Evolutionary conservation across 2,797 vertebrate genomes (phyloP), one percentile per base, ranked within the genome.

Genomic region (Chromobotia macracanthus): DNA sequence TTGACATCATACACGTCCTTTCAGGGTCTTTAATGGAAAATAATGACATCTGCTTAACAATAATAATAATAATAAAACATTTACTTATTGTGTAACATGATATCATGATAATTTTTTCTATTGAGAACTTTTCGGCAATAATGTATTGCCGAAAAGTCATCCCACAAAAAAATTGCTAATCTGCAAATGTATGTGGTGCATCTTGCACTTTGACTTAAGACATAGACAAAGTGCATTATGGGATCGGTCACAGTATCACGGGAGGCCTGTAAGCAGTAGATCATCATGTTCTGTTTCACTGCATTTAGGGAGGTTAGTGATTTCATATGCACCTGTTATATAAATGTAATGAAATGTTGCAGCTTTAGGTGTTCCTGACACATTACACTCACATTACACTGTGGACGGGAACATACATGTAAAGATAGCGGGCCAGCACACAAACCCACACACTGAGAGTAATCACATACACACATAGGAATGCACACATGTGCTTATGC

Each of bases 271-370:
- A 41, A 61, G 12, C 55, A 69, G 46, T 56, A 61, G 25, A 51
- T 72, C 25, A 75, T 75, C 72, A 75, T 69, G 53, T 61, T 31
- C 65, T 23, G 64, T 64, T 50, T 53, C 48, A 55, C 46, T 75
- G 9, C 48, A 61, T 38, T 75, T 82, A 81, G 66, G 38, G 55
- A 61, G 73, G 12, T 63, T 51, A 28, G 77, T 69, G 66, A 67
- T 71, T 84, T 80, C 70, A 86, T 84, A 86, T 81, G 82, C 81
- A 1, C 66, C 81, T 13, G 75, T 74, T 84, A 86, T 81, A 80
- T 81, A 83, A 72, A 85, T 21, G 19, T 81, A 86, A 90, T 83
- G 80, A 83, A 89, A 84, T 18, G 46, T 60, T 77, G 72, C 78
- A 84, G 79, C 71, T 87, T 66, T 35, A 19, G 64, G 41, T 53